phyloP scores from a whole-genome alignment of 2,888 invertebrate species.

The Protula sp. region DNA sequence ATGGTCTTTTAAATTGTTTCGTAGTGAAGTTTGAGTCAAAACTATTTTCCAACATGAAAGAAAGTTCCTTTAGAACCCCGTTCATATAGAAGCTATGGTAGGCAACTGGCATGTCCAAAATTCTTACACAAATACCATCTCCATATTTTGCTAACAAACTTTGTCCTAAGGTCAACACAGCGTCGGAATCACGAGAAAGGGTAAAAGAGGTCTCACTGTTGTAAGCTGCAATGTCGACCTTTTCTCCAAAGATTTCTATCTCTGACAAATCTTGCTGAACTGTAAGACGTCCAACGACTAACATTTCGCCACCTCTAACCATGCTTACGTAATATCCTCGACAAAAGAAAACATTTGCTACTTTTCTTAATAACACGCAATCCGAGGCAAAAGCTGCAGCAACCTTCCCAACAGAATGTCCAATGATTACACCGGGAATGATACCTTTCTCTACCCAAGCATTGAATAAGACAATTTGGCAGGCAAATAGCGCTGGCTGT shows the following conservation, averaged over 20 bases:
- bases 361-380: conserved; percentile 22
- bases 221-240: conserved; percentile 23
- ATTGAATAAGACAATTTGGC: conserved; percentile 23
- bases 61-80: conserved; percentile 19
- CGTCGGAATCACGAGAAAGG: conserved; percentile 25
- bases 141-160: conserved; percentile 17
- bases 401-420: conserved; percentile 34
- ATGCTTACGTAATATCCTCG: conserved; percentile 25
- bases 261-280: conserved; percentile 8
- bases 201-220: conserved; percentile 25
- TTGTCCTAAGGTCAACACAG: conserved; percentile 19
- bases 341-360: conserved; percentile 30
- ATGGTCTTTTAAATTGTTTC: conserved; percentile 6
- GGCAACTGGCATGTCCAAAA: conserved; percentile 28
- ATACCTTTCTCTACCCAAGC: conserved; percentile 26
- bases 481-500: conserved; percentile 31
- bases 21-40: conserved; percentile 14
- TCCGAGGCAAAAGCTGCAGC: conserved; percentile 29
- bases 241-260: not conserved
- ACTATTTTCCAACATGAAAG: conserved; percentile 16
- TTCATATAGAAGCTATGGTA: conserved; percentile 32
- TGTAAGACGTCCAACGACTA: conserved; percentile 23
- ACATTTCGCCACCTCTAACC: conserved; percentile 29
- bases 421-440: conserved; percentile 22
- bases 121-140: conserved; percentile 11